Conservation (phyloP, 2,888 invertebrate genomes). For the Acleris sparsana region DNA sequence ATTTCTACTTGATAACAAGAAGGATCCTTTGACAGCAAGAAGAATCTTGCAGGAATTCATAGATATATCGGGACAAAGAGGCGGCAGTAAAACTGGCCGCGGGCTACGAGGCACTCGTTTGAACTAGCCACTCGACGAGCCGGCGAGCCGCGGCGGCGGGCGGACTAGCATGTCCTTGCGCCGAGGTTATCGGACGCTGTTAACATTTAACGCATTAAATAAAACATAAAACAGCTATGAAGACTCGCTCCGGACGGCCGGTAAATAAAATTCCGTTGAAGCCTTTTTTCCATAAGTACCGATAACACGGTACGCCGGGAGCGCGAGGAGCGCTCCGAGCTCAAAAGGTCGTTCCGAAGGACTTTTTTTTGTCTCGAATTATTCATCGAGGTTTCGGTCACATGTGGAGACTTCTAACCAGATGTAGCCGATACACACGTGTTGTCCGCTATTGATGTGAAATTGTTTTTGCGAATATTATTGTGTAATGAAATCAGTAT, state of each 20-base stretch:
- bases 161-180: slow-evolving; percentile 74
- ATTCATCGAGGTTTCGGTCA: slow-evolving; percentile 54
- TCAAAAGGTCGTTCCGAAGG: slow-evolving; percentile 75
- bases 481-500: slow-evolving; percentile 21
- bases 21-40: neutral
- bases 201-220: slow-evolving; percentile 78
- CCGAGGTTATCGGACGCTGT: slow-evolving; percentile 79
- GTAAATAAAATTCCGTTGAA: slow-evolving; percentile 79
- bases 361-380: slow-evolving; percentile 69
- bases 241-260: slow-evolving; percentile 70
- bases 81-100: slow-evolving; percentile 56
- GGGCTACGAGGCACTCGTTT: slow-evolving; percentile 46
- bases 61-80: slow-evolving; percentile 42
- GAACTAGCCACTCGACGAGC: slow-evolving; percentile 54
- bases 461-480: slow-evolving; percentile 32
- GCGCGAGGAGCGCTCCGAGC: slow-evolving; percentile 55
- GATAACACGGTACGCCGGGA: slow-evolving; percentile 62
- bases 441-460: slow-evolving; percentile 30
- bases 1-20: neutral
- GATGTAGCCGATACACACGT: slow-evolving; percentile 35
- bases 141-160: slow-evolving; percentile 42
- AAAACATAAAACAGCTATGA: slow-evolving; percentile 76
- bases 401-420: slow-evolving; percentile 50
- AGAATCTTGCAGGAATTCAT: neutral
- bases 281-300: slow-evolving; percentile 75